Conservation (phyloP, 2,888 invertebrate species). For the Torymus aiolomorphi region DNA sequence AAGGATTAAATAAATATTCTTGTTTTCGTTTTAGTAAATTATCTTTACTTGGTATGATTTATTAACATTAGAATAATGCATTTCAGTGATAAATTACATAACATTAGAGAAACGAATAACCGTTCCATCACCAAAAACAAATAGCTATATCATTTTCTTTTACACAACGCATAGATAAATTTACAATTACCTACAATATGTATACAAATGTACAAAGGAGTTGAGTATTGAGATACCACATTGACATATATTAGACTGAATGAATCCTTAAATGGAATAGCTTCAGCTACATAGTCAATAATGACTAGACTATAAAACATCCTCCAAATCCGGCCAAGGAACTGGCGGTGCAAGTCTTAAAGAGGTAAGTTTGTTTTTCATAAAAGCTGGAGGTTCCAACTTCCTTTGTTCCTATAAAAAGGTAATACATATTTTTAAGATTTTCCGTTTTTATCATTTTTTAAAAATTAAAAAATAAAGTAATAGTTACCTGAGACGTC, state of each 20-base stretch:
- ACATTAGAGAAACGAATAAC: slow-evolving; percentile 46
- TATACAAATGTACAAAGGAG: slow-evolving; percentile 56
- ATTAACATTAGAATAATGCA: slow-evolving; percentile 50
- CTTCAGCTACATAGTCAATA: slow-evolving; percentile 33
- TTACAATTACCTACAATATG: slow-evolving; percentile 53
- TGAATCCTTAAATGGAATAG: slow-evolving; percentile 39
- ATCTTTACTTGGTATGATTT: slow-evolving; percentile 46
- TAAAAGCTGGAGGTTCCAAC: slow-evolving; percentile 70
- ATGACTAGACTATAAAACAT: slow-evolving; percentile 73
- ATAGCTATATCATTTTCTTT: slow-evolving; percentile 42
- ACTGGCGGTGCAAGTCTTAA: slow-evolving; percentile 72
- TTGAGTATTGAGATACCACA: slow-evolving; percentile 43
- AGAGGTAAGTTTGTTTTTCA: slow-evolving; percentile 69
- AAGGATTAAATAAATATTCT: neutral
- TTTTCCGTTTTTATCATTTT: too few species aligned
- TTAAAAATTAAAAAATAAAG: too few species aligned
- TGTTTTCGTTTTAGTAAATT: slow-evolving; percentile 37
- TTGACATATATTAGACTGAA: slow-evolving; percentile 46
- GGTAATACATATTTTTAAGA: too few species aligned
- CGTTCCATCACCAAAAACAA: slow-evolving; percentile 28
- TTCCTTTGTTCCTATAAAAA: slow-evolving; percentile 68
- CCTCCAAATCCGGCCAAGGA: slow-evolving; percentile 71
- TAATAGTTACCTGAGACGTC: slow-evolving; percentile 25
- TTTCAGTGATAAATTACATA: slow-evolving; percentile 54
- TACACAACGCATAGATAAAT: slow-evolving; percentile 33